These are phyloP conservation scores for Thryonomys swinderianus DNA, from an alignment of 2,113 vertebrate genomes.

Conservation along the genomic window DNA sequence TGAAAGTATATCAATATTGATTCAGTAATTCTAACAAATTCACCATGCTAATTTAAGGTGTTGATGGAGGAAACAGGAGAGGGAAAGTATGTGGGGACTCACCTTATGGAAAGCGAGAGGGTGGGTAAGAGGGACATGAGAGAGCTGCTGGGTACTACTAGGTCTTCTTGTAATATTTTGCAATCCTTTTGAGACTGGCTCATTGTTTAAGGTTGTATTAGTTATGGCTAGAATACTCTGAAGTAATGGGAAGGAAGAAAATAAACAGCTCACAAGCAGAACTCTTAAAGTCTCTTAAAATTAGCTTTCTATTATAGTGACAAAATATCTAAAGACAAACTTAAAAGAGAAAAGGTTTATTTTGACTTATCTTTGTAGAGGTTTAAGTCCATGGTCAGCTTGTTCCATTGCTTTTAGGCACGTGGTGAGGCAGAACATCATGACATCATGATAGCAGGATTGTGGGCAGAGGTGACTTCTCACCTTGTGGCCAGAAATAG, in stretches of 20 bases:
- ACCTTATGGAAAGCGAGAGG: not conserved
- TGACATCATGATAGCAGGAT: not conserved
- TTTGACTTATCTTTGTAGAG: not conserved
- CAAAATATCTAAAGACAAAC: not conserved
- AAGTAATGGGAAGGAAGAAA: not conserved
- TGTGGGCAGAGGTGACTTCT: not conserved
- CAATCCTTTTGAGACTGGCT: not conserved
- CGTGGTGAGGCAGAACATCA: not conserved
- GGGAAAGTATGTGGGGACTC: not conserved
- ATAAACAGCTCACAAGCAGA: not conserved
- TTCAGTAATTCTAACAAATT: not conserved
- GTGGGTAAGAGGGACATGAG: not conserved
- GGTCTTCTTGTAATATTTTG: not conserved
- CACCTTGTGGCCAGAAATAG: no score
- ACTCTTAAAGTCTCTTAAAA: not conserved
- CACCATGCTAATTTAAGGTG: not conserved
- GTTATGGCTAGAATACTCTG: not conserved
- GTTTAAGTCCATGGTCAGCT: not conserved
- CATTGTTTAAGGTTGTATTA: constrained; percentile 3
- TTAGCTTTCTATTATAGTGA: not conserved
- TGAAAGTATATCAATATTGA: not conserved
- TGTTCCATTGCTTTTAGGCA: not conserved
- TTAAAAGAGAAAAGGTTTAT: not conserved
- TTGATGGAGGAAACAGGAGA: not conserved
- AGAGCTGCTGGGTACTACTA: not conserved